Base-by-base conservation (phyloP, 2,113 vertebrate genomes). In the Synchiropus splendidus region DNA sequence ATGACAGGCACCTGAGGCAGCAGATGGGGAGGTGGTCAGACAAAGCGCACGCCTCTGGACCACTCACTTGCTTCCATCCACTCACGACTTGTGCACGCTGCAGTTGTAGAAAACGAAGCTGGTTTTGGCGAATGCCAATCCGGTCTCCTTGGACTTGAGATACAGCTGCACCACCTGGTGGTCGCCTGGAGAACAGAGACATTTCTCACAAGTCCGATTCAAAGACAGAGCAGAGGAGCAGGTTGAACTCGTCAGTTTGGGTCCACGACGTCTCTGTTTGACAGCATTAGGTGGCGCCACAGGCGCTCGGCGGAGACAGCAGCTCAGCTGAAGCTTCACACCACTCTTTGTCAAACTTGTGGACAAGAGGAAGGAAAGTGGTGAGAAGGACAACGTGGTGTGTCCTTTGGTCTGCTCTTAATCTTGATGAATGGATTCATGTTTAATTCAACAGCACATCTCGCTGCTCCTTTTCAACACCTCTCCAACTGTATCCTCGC, bases 31-130 rank as follows among this genome's bases (percentile, higher is more conserved):
- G n/a, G n/a, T n/a, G n/a, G n/a, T n/a, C n/a, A n/a, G n/a, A n/a
- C n/a, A n/a, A n/a, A n/a, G n/a, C n/a, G n/a, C n/a, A n/a, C n/a
- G n/a, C n/a, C n/a, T n/a, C n/a, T n/a, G n/a, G n/a, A n/a, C n/a
- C n/a, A 6, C 16, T 39, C 16, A 6, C 38, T 36, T 36, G 10
- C n/a, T 8, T 36, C n/a, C 3, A 14, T 9, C 6, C 14, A 92
- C 95, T 70, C 85, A 98, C 95, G 94, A 98, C 39, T 91, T 94
- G 68, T 99, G 95, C 48, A 98, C 94, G 1, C 95, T 99, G 74
- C 95, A 99, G 81, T 99, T 97, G 87, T 98, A 99, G 85, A 99
- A 99, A 65, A 98, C 92, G 14, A 99, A 98, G 74, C 86, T 96
- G 62, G 94, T 97, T 57, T 94, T 97, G 61, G 91, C 95, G 32